Conservation (phyloP, 2,113 vertebrate species). For the Choloepus hoffmanni region DNA sequence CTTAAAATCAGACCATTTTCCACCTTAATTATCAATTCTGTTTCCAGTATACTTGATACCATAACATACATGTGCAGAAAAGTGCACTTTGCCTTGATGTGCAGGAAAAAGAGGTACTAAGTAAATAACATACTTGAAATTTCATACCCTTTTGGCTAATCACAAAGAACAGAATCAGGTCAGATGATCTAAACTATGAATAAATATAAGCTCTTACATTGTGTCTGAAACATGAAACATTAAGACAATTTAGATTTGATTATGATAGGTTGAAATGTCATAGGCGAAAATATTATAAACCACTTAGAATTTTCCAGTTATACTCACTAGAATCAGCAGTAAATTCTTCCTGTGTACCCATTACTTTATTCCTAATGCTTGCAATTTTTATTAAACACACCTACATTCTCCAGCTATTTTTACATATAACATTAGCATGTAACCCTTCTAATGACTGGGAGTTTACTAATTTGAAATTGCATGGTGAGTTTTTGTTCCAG, state of each 20-base stretch:
- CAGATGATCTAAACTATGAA: neutral
- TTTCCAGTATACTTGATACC: neutral
- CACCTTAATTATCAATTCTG: neutral
- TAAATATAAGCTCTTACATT: conserved; percentile 34
- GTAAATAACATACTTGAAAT: neutral
- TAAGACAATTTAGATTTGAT: conserved; percentile 7
- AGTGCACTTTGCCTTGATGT: neutral
- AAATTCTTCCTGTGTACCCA: neutral
- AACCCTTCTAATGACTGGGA: neutral
- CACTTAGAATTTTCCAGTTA: neutral
- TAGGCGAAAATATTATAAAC: neutral
- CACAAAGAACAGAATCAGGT: neutral
- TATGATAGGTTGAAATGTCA: neutral
- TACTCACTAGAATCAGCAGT: neutral
- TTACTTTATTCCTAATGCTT: conserved; percentile 4
- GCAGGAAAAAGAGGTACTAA: neutral
- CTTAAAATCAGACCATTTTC: neutral
- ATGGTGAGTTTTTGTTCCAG: neutral
- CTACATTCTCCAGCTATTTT: neutral
- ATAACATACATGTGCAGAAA: neutral
- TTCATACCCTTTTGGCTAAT: neutral
- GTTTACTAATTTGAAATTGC: conserved; percentile 14
- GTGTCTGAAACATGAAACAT: conserved; percentile 44
- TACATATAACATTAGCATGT: neutral
- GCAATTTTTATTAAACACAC: neutral